Base-by-base conservation (phyloP, 2,888 invertebrate species). In the Drosophila putrida region DNA sequence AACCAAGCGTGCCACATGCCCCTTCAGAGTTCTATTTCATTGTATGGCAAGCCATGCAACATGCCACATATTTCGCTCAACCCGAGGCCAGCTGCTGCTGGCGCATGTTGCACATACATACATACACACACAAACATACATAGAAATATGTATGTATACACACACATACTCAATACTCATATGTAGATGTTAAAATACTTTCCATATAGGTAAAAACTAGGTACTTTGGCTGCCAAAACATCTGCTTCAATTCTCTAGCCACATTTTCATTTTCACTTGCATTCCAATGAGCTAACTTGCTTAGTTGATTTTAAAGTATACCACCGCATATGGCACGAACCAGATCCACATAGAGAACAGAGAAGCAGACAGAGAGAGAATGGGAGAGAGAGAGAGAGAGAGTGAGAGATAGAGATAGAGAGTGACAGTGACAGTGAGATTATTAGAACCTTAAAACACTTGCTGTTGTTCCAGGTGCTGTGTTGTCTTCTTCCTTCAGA, bases 1-100 rank as follows among this genome's bases (percentile, higher is more conserved):
- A 79, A 43, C 79, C 75, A 77, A 77, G 77, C 79, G 75, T 77
- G 71, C 60, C 70, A 60, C 70, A 60, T 11, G 38, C 44, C 66
- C 60, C 57, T n/a, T 46, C 10, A 9, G 13, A 31, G n/a, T 46
- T 36, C 54, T 66, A 47, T 41, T 54, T 43, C 47, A 54, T 36
- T 59, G 64, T 50, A 20, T 36, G 44, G 51, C n/a, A 47, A 33
- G 15, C 39, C 58, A 54, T 67, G 62, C 68, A 74, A 58, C 62
- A 68, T 54, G 62, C 67, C 63, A 65, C 59, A 63, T 63, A 63
- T 57, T 63, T 55, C 11, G 62, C 54, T 62, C 35, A 60, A 44
- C 41, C 28, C 58, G 64, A 47, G 41, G 71, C 61, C 64, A 61
- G 77, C 71, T 71, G 77, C 71, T 71, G 71, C 20, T 54, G 58